phyloP scores from a whole-genome alignment of 2,113 vertebrate genomes.

The Apodemus speciosus region DNA sequence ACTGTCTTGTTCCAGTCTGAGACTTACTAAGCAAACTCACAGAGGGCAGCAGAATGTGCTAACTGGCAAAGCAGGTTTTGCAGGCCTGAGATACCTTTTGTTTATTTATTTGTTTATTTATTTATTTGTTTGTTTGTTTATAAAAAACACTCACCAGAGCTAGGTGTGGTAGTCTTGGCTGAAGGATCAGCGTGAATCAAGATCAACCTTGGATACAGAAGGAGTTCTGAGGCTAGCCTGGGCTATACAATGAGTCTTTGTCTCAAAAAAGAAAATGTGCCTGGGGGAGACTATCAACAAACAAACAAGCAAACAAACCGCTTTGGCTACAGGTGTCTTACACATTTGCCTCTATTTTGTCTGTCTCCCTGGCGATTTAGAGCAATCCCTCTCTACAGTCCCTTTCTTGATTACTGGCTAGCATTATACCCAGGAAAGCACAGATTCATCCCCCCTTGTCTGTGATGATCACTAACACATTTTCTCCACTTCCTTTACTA shows the following conservation, averaged over 20 bases:
- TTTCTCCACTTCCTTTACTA: no score
- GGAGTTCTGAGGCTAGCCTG: background rate
- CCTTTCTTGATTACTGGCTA: background rate
- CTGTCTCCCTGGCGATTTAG: background rate
- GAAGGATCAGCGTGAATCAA: background rate
- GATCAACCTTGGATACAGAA: background rate
- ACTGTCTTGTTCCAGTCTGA: background rate
- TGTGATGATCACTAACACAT: background rate
- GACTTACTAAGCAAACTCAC: background rate
- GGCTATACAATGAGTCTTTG: background rate
- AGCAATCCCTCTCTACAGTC: background rate
- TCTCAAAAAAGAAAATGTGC: background rate
- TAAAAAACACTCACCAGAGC: background rate
- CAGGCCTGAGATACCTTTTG: background rate
- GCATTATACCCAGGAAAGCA: background rate
- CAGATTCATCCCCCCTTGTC: background rate
- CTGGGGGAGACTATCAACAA: background rate
- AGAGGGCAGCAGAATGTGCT: background rate
- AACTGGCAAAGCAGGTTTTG: background rate
- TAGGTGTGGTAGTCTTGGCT: background rate
- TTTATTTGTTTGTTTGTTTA: background rate
- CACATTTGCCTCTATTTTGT: background rate
- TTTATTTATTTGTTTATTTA: background rate
- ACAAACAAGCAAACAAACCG: background rate
- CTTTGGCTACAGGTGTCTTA: background rate